Percentiles rank a stretch among this genome's conserved stretches.
phyloP scores from a whole-genome alignment of 2,113 vertebrate genomes.

The Heteronetta atricapilla region DNA sequence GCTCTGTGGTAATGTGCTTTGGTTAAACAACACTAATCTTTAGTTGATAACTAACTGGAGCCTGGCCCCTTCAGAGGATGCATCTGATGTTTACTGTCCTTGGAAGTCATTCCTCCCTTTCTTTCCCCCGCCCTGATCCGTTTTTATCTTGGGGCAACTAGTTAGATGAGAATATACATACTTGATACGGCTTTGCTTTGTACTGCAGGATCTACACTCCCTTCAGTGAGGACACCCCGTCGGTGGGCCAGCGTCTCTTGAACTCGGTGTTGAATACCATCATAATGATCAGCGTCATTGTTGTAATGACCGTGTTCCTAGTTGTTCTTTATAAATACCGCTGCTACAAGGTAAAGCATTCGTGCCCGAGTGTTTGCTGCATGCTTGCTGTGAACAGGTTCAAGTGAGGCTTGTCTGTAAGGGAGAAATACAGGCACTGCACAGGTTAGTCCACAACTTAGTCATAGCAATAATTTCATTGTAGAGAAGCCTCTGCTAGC shows the following conservation, averaged over 20 bases:
- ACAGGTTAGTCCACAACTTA: background rate
- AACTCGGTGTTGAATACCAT: constrained; percentile 95
- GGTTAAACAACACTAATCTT: background rate
- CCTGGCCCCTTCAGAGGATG: background rate
- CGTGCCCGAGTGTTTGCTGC: background rate
- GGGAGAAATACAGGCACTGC: background rate
- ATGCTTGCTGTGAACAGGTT: background rate
- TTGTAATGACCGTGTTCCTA: constrained; percentile 94
- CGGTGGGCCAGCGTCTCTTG: constrained; percentile 89
- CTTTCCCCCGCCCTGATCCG: background rate
- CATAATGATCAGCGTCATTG: constrained; percentile 96
- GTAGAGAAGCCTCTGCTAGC: background rate
- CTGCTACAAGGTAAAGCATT: constrained; percentile 90
- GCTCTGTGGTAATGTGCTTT: background rate
- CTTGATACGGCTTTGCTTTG: background rate
- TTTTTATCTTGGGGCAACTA: background rate
- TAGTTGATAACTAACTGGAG: constrained; percentile 19
- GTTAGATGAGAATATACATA: background rate
- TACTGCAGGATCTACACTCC: constrained; percentile 92
- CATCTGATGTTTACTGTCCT: constrained; percentile 8
- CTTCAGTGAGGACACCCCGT: constrained; percentile 90
- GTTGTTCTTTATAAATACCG: constrained; percentile 95
- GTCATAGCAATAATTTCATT: background rate
- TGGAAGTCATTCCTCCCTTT: constrained; percentile 12
- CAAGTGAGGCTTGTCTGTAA: background rate